Percentiles rank a stretch among this genome's conserved stretches.
Conservation (phyloP, 2,888 invertebrate species). For the Girardia tigrina region DNA sequence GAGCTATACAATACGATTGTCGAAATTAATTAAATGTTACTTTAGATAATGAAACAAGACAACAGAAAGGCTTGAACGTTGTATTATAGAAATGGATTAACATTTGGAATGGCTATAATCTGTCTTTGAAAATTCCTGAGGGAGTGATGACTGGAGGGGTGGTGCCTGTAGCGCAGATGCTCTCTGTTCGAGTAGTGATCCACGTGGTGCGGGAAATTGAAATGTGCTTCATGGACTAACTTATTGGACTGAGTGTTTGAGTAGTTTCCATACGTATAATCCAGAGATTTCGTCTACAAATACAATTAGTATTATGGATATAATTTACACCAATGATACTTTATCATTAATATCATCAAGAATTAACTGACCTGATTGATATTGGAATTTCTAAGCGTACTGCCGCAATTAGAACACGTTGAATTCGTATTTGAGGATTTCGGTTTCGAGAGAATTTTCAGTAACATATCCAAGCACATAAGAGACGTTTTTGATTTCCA, state of each 20-base stretch:
- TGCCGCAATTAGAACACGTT: not conserved
- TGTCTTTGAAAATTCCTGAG: not conserved
- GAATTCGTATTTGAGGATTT: not conserved
- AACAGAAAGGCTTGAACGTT: too few species aligned
- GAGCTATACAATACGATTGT: too few species aligned
- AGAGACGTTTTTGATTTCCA: too few species aligned
- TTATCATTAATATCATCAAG: too few species aligned
- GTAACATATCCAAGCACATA: not conserved
- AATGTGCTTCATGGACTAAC: not conserved
- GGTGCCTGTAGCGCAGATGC: not conserved
- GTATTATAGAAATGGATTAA: not conserved
- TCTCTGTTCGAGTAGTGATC: not conserved
- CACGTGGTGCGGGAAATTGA: not conserved
- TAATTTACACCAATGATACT: too few species aligned
- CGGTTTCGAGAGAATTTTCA: not conserved
- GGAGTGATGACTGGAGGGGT: not conserved
- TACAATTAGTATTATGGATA: too few species aligned
- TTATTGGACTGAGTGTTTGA: not conserved
- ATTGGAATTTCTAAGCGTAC: not conserved
- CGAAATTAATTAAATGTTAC: not conserved
- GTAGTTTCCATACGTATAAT: not conserved
- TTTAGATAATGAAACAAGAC: not conserved
- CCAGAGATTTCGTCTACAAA: not conserved
- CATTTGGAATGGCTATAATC: not conserved
- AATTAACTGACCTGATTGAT: not conserved